These are phyloP conservation scores for Cylas formicarius DNA, from an alignment of 1,140 invertebrate species.

Conservation along the genomic window DNA sequence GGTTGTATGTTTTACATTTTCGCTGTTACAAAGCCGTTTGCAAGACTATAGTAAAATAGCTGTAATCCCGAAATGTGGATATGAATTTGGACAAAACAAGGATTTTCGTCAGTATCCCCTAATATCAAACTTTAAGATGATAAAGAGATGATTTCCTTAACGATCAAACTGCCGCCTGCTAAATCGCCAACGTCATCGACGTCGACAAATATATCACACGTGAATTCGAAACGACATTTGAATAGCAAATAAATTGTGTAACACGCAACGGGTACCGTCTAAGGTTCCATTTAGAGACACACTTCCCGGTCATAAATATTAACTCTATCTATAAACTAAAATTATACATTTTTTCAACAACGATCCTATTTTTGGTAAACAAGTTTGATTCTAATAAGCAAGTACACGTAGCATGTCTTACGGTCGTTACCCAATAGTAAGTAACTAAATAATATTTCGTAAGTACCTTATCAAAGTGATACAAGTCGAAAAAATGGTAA, in stretches of 20 bases:
- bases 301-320: constrained; percentile 31
- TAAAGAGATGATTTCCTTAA: too few species aligned
- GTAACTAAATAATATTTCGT: too few species aligned
- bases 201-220: too few species aligned
- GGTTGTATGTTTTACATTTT: too few species aligned
- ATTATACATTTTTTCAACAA: constrained; percentile 40
- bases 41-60: too few species aligned
- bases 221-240: too few species aligned
- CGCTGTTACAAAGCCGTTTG: too few species aligned
- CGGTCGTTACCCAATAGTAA: too few species aligned
- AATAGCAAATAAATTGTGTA: constrained; percentile 28
- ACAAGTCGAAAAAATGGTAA: constrained; percentile 19
- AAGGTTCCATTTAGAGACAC: constrained; percentile 29
- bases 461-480: constrained; percentile 13
- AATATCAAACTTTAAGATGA: too few species aligned
- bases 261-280: constrained; percentile 30
- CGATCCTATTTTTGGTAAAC: constrained; percentile 36
- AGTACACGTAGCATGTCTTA: constrained; percentile 22
- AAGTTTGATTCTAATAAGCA: constrained; percentile 42
- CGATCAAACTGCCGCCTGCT: neutral
- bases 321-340: constrained; percentile 36
- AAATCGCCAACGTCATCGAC: neutral
- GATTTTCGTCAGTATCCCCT: too few species aligned
- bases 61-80: too few species aligned
- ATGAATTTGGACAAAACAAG: too few species aligned